A percentile compares a stretch with the other conserved stretches of the same genome.
These are phyloP conservation scores for Peromyscus leucopus DNA, from an alignment of 2,113 vertebrate genomes.

Conservation along the genomic window DNA sequence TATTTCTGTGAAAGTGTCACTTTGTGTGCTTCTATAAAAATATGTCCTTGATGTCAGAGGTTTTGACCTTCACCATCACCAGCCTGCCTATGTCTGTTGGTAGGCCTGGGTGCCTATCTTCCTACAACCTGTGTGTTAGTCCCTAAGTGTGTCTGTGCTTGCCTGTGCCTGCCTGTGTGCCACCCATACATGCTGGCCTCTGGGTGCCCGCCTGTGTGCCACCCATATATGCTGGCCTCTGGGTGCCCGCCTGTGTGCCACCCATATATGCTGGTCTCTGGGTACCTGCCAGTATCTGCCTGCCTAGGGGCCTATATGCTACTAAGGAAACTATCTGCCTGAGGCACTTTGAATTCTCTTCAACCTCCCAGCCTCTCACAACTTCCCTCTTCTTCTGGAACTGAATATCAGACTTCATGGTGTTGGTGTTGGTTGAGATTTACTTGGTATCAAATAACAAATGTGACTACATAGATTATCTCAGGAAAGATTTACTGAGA, in stretches of 20 bases:
- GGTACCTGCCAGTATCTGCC: neutral
- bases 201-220: neutral
- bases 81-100: neutral
- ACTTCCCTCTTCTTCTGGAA: neutral
- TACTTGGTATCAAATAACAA: conserved; percentile 11
- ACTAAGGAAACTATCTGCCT: neutral
- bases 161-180: neutral
- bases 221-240: neutral
- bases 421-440: neutral
- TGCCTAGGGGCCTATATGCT: neutral
- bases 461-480: neutral
- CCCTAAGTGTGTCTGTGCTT: neutral
- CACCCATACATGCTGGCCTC: neutral
- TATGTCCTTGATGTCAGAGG: neutral
- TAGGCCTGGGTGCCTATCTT: neutral
- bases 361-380: neutral
- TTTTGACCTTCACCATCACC: neutral
- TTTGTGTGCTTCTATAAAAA: neutral
- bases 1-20: neutral
- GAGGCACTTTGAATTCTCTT: neutral
- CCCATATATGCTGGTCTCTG: neutral
- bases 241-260: neutral
- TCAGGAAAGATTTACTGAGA: neutral
- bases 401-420: too few relatives aligned
- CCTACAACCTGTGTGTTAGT: neutral